phyloP scores from a whole-genome alignment of 2,888 invertebrate genomes.

The Diplolepis rosae region DNA sequence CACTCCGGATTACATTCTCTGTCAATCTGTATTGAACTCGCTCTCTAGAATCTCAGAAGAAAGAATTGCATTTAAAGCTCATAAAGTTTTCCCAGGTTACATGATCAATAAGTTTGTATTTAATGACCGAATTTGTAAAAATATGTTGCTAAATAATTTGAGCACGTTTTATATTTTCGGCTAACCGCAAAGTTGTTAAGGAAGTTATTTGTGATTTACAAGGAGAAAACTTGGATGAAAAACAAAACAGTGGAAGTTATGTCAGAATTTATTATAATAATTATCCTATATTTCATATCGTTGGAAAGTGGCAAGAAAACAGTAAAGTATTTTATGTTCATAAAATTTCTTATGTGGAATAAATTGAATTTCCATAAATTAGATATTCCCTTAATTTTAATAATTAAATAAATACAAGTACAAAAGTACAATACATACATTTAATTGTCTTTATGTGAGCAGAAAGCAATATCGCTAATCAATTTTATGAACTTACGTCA shows the following conservation, averaged over 20 bases:
- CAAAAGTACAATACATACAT: background rate
- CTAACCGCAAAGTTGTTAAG: slow-evolving; percentile 21
- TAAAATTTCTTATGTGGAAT: background rate
- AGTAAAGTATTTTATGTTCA: background rate
- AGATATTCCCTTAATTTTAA: background rate
- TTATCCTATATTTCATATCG: background rate
- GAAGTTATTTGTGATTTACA: slow-evolving; percentile 27
- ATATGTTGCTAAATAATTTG: background rate
- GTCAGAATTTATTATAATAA: background rate
- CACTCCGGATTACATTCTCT: background rate
- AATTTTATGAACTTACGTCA: slow-evolving; percentile 2
- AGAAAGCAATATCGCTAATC: background rate
- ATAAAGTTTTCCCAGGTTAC: background rate
- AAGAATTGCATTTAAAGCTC: background rate
- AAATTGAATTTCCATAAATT: background rate
- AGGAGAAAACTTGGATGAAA: background rate
- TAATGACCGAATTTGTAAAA: background rate
- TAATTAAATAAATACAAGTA: background rate
- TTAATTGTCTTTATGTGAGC: background rate
- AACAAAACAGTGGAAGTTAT: slow-evolving; percentile 7
- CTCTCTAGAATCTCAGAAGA: background rate
- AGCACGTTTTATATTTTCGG: background rate
- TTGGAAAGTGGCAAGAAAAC: background rate
- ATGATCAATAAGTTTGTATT: background rate
- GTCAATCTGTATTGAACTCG: background rate